These are phyloP conservation scores for Daubentonia madagascariensis DNA, from an alignment of 2,113 vertebrate genomes.

Conservation along the genomic window DNA sequence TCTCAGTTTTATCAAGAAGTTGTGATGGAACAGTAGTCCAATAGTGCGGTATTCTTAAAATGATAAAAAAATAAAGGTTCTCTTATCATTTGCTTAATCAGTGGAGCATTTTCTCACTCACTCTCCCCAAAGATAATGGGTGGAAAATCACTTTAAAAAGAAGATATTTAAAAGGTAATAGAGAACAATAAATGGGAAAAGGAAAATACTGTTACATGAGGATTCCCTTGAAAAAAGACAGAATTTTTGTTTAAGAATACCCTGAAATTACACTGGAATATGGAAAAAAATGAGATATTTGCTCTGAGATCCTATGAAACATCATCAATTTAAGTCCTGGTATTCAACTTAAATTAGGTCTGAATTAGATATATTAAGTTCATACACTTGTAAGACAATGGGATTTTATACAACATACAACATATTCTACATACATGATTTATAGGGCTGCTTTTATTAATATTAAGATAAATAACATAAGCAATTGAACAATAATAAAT, in stretches of 20 bases:
- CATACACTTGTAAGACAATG: background rate
- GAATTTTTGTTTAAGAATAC: background rate
- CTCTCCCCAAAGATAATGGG: background rate
- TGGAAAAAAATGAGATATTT: background rate
- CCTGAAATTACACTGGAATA: background rate
- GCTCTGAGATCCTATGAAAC: background rate
- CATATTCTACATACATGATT: background rate
- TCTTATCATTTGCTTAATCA: background rate
- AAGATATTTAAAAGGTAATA: background rate
- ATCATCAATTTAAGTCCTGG: background rate
- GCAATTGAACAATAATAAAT: background rate
- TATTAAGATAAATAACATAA: conserved; percentile 16
- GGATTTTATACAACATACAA: background rate
- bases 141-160: background rate
- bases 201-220: background rate
- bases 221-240: background rate
- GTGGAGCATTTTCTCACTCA: background rate
- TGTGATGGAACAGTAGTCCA: background rate
- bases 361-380: background rate
- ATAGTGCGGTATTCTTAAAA: background rate
- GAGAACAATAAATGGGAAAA: background rate
- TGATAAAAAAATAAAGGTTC: background rate
- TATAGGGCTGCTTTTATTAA: background rate
- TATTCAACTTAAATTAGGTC: background rate
- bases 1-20: background rate